Percentiles rank a stretch among this genome's conserved stretches.
Evolutionary conservation across 2,888 invertebrate species (phyloP).

Genomic region (Apoda limacodes): DNA sequence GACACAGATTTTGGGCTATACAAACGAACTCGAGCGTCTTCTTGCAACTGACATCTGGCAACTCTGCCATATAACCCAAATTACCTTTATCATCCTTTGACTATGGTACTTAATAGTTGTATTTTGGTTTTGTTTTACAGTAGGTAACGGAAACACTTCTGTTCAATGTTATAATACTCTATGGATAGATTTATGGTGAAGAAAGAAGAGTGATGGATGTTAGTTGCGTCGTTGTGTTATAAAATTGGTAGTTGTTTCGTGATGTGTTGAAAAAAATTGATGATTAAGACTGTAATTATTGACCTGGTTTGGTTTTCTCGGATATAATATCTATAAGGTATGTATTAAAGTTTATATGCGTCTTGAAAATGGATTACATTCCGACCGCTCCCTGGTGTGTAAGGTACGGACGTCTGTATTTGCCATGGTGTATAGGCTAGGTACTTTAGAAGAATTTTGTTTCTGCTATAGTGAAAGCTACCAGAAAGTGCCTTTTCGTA

Average conservation of each 20-base stretch:
- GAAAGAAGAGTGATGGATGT: constrained; percentile 48
- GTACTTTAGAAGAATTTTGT: constrained; percentile 53
- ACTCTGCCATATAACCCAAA: too few relatives aligned
- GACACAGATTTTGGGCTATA: too few relatives aligned
- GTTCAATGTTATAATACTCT: too few relatives aligned
- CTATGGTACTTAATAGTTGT: too few relatives aligned
- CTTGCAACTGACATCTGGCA: too few relatives aligned
- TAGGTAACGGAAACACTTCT: too few relatives aligned
- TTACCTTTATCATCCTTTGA: too few relatives aligned
- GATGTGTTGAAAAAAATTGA: constrained; percentile 45
- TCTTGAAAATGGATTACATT: constrained; percentile 49
- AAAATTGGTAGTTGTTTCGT: constrained; percentile 43
- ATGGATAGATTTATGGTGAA: constrained; percentile 54
- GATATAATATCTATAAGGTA: too few relatives aligned
- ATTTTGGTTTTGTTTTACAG: too few relatives aligned
- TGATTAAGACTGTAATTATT: constrained; percentile 42
- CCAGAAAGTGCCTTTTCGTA: constrained; percentile 63
- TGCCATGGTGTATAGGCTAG: constrained; percentile 66
- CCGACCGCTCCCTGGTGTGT: constrained; percentile 65
- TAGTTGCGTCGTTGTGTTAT: constrained; percentile 64
- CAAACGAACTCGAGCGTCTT: too few relatives aligned
- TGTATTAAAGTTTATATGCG: too few relatives aligned
- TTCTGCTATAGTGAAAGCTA: constrained; percentile 65
- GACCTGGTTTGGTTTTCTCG: constrained; percentile 40
- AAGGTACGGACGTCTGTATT: constrained; percentile 64